Evolutionary conservation across 1,140 invertebrate species (phyloP), one percentile per base, ranked within the genome.

Genomic region (Drosophila equinoxialis): DNA sequence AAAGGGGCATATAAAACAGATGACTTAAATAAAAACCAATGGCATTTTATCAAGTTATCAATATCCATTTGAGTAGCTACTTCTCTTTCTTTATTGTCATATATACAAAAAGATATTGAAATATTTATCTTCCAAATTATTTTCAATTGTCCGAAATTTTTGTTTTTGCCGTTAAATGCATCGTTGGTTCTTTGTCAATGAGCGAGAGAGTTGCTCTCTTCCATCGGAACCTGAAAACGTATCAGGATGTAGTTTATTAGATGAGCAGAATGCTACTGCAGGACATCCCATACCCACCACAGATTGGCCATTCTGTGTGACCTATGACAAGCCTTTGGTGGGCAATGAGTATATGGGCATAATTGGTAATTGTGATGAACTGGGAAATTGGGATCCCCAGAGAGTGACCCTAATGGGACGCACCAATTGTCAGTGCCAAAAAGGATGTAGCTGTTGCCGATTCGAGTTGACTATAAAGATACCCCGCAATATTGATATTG

Each of bases 401-500:
- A 90, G 91, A 71, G 91, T 93, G 55, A 68, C 93, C n/a, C 39
- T 91, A 1, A 81, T 95, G 61, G 81, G 92, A 4, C 74, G 75
- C 57, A 76, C 90, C 55, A 85, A 90, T 17, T 6, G 13, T 14
- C 6, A 54, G 6, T 51, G 61, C 20, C 6, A 5, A 4, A 1
- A 0, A 7, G 13, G 51, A 0, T 67, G 70, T 35, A 17, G 6
- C 7, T 64, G 68, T 35, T 20, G 13, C 54, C 64, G 93, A n/a
- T 95, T 94, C 93, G 92, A 90, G 6, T 92, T 80, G 42, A 77
- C 77, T 6, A 59, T 95, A 13, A 63, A 11, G 1, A 93, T 97
- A 71, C 96, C 96, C 1, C 94, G 94, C 14, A 94, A 95, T 71
- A 89, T 89, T 65, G 94, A 95, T 70, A 92, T 97, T 6, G 93